Evolutionary conservation across 1,140 invertebrate species (phyloP).

Genomic region (Ectropis grisescens): DNA sequence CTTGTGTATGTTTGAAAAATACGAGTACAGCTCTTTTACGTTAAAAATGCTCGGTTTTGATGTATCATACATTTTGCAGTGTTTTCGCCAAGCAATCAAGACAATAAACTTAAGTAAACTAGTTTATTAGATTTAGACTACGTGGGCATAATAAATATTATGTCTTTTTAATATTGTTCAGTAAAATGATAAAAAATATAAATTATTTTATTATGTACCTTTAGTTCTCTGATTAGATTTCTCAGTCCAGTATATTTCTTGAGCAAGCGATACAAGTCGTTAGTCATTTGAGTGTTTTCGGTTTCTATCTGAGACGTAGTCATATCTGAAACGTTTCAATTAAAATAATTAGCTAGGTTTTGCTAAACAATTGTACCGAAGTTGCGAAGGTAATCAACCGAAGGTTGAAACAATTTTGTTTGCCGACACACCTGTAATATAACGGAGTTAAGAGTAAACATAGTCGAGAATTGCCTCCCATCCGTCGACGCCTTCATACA

Average conservation of each 20-base stretch:
- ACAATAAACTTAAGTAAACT: too few species aligned
- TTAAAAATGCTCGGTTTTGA: too few species aligned
- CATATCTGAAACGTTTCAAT: slow-evolving; percentile 78
- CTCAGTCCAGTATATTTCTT: slow-evolving; percentile 93
- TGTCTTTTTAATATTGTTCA: too few species aligned
- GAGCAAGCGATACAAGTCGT: slow-evolving; percentile 90
- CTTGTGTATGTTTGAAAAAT: too few species aligned
- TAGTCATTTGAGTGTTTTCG: slow-evolving; percentile 95
- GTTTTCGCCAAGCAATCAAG: too few species aligned
- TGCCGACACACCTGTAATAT: not conserved
- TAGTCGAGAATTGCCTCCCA: not conserved
- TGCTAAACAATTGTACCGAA: not conserved
- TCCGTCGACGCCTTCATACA: too few species aligned
- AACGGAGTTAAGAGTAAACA: not conserved
- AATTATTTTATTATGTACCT: slow-evolving; percentile 71
- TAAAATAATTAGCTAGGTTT: not conserved
- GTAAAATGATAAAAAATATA: too few species aligned
- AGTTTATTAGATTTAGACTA: too few species aligned
- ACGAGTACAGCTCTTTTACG: too few species aligned
- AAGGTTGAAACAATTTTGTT: too few species aligned
- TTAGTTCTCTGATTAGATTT: slow-evolving; percentile 89
- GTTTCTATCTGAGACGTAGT: slow-evolving; percentile 92
- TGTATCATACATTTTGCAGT: too few species aligned
- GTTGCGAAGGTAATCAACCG: not conserved
- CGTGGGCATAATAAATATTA: too few species aligned